Conservation (phyloP, 1,140 invertebrate species). For the Lepidurus packardi region DNA sequence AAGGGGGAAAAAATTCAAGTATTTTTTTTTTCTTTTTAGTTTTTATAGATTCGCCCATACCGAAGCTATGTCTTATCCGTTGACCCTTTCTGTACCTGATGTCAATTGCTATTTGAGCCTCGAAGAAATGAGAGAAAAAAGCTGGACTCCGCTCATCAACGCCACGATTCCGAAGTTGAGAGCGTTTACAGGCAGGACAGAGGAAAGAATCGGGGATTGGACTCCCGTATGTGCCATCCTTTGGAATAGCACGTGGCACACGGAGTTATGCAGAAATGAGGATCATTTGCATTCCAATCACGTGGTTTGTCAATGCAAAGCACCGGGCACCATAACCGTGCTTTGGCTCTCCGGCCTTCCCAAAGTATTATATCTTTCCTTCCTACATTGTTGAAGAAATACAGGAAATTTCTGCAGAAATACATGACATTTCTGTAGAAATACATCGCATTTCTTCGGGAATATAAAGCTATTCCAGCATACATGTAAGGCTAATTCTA, state of each 20-base stretch:
- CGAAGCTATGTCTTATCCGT: background rate
- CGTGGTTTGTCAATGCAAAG: conserved; percentile 3
- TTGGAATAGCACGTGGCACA: background rate
- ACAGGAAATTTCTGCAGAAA: too few relatives aligned
- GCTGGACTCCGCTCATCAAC: background rate
- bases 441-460: too few relatives aligned
- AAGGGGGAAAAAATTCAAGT: background rate
- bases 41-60: background rate
- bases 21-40: background rate
- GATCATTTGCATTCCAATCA: background rate
- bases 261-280: background rate
- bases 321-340: background rate
- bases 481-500: too few relatives aligned
- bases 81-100: conserved; percentile 5
- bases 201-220: background rate
- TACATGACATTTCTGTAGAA: too few relatives aligned
- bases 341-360: background rate
- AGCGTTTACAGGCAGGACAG: background rate
- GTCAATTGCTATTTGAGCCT: background rate
- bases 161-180: background rate
- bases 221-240: background rate
- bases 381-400: too few relatives aligned
- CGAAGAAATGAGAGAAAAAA: background rate
- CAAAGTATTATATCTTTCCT: background rate
- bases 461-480: too few relatives aligned